Evolutionary conservation across 2,113 vertebrate species (phyloP).

Genomic region (Poeciliopsis occidentalis): DNA sequence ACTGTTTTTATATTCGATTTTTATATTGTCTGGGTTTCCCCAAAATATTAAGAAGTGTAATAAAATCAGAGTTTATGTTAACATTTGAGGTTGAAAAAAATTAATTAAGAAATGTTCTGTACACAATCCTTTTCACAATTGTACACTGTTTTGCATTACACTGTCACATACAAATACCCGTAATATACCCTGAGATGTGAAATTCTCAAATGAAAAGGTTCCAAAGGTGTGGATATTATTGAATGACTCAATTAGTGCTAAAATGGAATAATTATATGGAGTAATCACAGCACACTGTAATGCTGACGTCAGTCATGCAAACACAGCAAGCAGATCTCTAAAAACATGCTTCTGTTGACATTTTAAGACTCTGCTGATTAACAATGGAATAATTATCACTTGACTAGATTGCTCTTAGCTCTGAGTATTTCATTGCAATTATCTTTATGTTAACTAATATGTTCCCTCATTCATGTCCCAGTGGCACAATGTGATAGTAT

Average conservation of each 20-base stretch:
- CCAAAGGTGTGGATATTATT: too few species aligned
- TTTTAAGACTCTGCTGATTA: constrained; percentile 6
- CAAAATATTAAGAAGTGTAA: too few species aligned
- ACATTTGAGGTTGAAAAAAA: too few species aligned
- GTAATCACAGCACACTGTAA: neutral
- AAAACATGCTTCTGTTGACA: constrained; percentile 8
- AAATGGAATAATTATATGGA: neutral
- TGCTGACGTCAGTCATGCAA: constrained; percentile 9
- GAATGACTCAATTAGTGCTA: neutral
- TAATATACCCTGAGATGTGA: too few species aligned
- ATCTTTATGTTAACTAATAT: neutral
- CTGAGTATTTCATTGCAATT: neutral
- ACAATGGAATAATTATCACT: constrained; percentile 3
- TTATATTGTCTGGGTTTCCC: neutral
- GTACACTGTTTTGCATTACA: too few species aligned
- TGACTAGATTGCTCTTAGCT: constrained; percentile 1
- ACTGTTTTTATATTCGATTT: neutral
- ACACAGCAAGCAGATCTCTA: neutral
- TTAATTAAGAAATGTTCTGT: too few species aligned
- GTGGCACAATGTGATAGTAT: neutral
- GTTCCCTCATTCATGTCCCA: neutral
- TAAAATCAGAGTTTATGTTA: too few species aligned
- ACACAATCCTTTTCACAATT: too few species aligned
- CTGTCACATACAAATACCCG: too few species aligned
- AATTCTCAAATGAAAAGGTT: too few species aligned